Evolutionary conservation across 2,113 vertebrate species (phyloP).

Genomic region (Cyphomyrus plagiostoma): DNA sequence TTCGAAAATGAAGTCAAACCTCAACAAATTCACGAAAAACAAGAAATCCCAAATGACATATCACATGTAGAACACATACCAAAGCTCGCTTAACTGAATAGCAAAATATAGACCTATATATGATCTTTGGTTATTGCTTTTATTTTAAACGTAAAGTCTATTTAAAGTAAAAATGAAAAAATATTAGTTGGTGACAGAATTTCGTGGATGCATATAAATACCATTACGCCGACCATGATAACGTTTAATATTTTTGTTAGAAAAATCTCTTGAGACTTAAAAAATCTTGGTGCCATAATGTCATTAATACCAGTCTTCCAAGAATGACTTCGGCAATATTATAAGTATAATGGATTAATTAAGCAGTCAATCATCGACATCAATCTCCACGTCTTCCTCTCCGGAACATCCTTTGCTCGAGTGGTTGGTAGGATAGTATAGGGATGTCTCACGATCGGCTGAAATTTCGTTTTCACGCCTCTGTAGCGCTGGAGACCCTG

Average conservation of each 20-base stretch:
- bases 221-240: slow-evolving; percentile 42
- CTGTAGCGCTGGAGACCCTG: slow-evolving; percentile 47
- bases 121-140: slow-evolving; percentile 70
- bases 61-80: background rate
- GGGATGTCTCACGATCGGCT: slow-evolving; percentile 52
- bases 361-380: slow-evolving; percentile 75
- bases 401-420: slow-evolving; percentile 72
- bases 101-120: background rate
- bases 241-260: slow-evolving; percentile 32
- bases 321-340: background rate
- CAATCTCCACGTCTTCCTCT: slow-evolving; percentile 85
- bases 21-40: background rate
- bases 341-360: background rate
- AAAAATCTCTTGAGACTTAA: slow-evolving; percentile 30
- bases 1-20: background rate
- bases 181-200: slow-evolving; percentile 24
- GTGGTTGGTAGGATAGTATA: slow-evolving; percentile 68
- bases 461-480: slow-evolving; percentile 36
- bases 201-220: slow-evolving; percentile 22
- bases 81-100: background rate
- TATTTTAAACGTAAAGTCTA: slow-evolving; percentile 49
- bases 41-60: background rate
- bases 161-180: slow-evolving; percentile 43
- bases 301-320: slow-evolving; percentile 32
- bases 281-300: slow-evolving; percentile 43